Conservation (phyloP, 1,140 invertebrate genomes). For the Alviniconcha marisindica region DNA sequence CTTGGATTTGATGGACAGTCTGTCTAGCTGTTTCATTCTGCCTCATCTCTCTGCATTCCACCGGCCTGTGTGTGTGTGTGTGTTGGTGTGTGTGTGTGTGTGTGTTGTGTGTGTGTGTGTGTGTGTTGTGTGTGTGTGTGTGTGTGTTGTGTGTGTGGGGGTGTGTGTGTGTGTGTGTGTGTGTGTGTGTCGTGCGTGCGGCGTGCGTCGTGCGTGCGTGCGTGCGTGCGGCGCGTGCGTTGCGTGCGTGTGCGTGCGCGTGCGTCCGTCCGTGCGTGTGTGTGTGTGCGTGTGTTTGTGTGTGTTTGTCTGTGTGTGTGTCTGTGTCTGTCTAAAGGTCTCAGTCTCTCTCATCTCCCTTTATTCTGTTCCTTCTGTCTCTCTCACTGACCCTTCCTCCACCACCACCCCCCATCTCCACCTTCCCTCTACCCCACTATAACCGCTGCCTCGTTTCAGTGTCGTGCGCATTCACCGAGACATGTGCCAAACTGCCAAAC, state of each 20-base stretch:
- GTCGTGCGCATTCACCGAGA: too few species aligned
- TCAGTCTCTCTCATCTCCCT: neutral
- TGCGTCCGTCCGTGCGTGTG: neutral
- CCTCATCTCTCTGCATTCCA: too few species aligned
- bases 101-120: neutral
- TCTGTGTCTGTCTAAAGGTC: constrained; percentile 1
- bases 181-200: neutral
- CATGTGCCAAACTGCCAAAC: too few species aligned
- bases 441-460: neutral
- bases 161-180: neutral
- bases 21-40: too few species aligned
- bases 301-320: constrained; percentile 26
- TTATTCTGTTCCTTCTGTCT: neutral
- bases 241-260: neutral
- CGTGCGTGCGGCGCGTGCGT: neutral
- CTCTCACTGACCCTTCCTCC: neutral
- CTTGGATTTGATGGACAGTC: too few species aligned
- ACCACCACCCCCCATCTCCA: too few species aligned
- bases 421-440: neutral
- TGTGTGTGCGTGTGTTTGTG: constrained; percentile 5
- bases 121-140: neutral
- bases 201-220: neutral
- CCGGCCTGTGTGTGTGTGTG: neutral
- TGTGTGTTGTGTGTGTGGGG: neutral
- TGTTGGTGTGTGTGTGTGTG: constrained; percentile 3